A percentile compares a stretch with the other conserved stretches of the same genome.
These are phyloP conservation scores for Nematolebias whitei DNA, from an alignment of 2,113 vertebrate species.

Conservation along the genomic window DNA sequence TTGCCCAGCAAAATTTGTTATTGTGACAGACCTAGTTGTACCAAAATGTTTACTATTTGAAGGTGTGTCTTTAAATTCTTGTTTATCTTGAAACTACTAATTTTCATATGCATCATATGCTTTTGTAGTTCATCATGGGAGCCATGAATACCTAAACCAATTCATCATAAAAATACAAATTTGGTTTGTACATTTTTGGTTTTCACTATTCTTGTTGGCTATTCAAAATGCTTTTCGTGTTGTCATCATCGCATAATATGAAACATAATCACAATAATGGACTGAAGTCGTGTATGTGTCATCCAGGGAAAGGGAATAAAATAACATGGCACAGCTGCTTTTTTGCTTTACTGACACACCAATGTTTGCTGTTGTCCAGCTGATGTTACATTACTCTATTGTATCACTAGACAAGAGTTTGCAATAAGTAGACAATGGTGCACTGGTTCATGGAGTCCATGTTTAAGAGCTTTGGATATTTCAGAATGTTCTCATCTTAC, in stretches of 20 bases:
- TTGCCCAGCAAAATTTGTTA: too few relatives aligned
- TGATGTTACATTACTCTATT: conserved; percentile 31
- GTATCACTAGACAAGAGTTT: conserved; percentile 30
- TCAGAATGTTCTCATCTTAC: conserved; percentile 3
- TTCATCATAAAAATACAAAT: too few relatives aligned
- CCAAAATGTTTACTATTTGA: too few relatives aligned
- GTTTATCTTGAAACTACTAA: too few relatives aligned
- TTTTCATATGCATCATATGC: too few relatives aligned
- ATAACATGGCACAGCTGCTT: conserved; percentile 23
- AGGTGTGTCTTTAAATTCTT: too few relatives aligned
- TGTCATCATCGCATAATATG: background rate
- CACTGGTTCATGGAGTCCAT: conserved; percentile 10
- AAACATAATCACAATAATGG: background rate
- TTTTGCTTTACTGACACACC: conserved; percentile 14
- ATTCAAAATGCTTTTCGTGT: background rate
- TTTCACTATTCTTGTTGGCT: too few relatives aligned
- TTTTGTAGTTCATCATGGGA: too few relatives aligned
- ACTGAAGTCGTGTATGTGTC: background rate
- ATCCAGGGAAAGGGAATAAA: conserved; percentile 32
- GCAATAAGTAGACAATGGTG: conserved; percentile 29
- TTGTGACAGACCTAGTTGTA: too few relatives aligned
- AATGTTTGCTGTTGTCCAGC: conserved; percentile 3
- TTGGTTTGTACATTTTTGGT: too few relatives aligned
- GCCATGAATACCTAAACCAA: too few relatives aligned
- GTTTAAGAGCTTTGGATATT: conserved; percentile 16